Percentiles rank a stretch among this genome's conserved stretches.
These are phyloP conservation scores for Nymphalis io DNA, from an alignment of 1,140 invertebrate genomes.

Conservation along the genomic window DNA sequence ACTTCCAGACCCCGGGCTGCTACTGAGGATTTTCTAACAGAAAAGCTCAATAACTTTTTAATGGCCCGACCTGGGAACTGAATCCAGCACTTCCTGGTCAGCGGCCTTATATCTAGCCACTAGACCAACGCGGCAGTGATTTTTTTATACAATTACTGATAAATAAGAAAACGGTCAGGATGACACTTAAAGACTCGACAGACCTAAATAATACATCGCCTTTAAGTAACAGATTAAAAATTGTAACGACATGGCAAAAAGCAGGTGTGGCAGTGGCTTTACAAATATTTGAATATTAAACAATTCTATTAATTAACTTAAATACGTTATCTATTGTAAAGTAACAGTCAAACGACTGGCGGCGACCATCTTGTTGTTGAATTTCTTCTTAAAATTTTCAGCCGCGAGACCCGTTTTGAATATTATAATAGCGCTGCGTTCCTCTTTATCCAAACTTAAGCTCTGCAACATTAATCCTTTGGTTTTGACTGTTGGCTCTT, in stretches of 20 bases:
- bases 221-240: too few relatives aligned
- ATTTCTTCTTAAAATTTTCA: slow-evolving; percentile 68
- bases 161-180: too few relatives aligned
- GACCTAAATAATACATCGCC: too few relatives aligned
- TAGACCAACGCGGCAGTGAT: too few relatives aligned
- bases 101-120: too few relatives aligned
- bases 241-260: neutral
- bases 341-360: slow-evolving; percentile 64
- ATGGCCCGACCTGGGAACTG: too few relatives aligned
- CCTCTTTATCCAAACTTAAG: slow-evolving; percentile 69
- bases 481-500: slow-evolving; percentile 39
- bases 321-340: slow-evolving; percentile 37
- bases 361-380: slow-evolving; percentile 75
- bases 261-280: neutral
- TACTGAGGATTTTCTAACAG: too few relatives aligned
- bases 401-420: slow-evolving; percentile 63
- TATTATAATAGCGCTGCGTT: slow-evolving; percentile 63
- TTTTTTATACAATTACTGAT: too few relatives aligned
- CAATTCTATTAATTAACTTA: neutral
- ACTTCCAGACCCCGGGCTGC: too few relatives aligned
- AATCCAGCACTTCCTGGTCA: too few relatives aligned
- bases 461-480: slow-evolving; percentile 68
- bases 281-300: neutral
- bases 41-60: too few relatives aligned
- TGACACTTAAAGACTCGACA: too few relatives aligned